Evolutionary conservation across 2,888 invertebrate species (phyloP).

Genomic region (Disparrhopalites patrizii): DNA sequence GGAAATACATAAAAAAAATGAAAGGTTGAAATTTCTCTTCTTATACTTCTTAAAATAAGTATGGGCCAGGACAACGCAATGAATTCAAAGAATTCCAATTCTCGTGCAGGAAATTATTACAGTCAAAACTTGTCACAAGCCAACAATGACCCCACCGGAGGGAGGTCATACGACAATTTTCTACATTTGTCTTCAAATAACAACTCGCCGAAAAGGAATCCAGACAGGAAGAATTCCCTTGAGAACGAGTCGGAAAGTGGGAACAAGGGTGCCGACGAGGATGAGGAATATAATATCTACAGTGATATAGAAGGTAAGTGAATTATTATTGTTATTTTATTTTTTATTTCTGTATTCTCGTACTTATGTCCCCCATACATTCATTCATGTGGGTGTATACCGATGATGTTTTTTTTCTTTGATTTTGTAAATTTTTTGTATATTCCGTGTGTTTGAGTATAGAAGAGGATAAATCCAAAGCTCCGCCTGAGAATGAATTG

Average conservation of each 20-base stretch:
- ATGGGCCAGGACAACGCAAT: background rate
- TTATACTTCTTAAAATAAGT: no score
- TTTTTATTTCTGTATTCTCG: background rate
- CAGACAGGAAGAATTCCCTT: background rate
- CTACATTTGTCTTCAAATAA: background rate
- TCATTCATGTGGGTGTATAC: background rate
- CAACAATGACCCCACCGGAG: slow-evolving; percentile 13
- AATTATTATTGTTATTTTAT: no score
- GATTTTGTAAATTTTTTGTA: no score
- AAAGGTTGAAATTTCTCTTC: no score
- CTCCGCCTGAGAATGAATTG: background rate
- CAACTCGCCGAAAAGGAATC: slow-evolving; percentile 9
- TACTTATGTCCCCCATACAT: background rate
- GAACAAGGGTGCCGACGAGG: slow-evolving; percentile 46
- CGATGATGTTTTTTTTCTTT: background rate
- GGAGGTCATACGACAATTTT: slow-evolving; percentile 24
- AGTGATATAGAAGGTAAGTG: slow-evolving; percentile 59
- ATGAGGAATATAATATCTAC: slow-evolving; percentile 60
- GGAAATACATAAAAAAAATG: no score
- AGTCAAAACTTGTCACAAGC: background rate
- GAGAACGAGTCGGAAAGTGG: slow-evolving; percentile 33
- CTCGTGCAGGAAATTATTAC: background rate
- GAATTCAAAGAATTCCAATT: slow-evolving; percentile 4
- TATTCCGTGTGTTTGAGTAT: no score
- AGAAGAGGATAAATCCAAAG: slow-evolving; percentile 15